A percentile compares a stretch with the other conserved stretches of the same genome.
These are phyloP conservation scores for Monarcha castaneiventris DNA, from an alignment of 2,113 vertebrate species.

Conservation along the genomic window DNA sequence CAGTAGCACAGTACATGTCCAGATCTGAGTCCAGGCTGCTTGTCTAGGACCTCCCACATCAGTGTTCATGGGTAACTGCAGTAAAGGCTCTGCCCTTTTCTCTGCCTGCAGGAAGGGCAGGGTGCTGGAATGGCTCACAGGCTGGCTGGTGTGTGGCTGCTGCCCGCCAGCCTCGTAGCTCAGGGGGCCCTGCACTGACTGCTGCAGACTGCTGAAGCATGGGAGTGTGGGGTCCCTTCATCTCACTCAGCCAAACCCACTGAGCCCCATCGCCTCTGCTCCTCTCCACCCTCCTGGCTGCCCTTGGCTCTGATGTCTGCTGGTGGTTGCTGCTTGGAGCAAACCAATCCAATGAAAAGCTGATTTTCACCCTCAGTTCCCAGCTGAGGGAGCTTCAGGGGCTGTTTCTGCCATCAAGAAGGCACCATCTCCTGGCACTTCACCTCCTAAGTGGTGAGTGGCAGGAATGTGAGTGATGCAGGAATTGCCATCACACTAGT, in stretches of 20 bases:
- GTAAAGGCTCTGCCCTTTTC: neutral
- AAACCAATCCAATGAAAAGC: neutral
- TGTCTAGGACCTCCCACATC: rapidly evolving
- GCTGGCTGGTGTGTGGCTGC: rapidly evolving
- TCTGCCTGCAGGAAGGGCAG: rapidly evolving
- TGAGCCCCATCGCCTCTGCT: rapidly evolving
- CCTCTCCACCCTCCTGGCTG: neutral
- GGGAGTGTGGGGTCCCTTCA: neutral
- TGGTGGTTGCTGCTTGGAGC: neutral
- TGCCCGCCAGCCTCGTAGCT: rapidly evolving
- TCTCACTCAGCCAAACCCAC: neutral
- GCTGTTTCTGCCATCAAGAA: neutral
- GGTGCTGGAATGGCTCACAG: neutral
- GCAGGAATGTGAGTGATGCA: neutral
- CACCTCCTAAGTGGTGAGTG: neutral
- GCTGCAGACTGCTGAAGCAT: rapidly evolving
- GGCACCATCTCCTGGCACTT: neutral
- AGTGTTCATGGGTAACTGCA: neutral
- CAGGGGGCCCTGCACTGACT: rapidly evolving
- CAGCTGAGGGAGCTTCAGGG: neutral
- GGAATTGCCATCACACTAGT: neutral
- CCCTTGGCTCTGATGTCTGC: neutral
- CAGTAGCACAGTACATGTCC: neutral
- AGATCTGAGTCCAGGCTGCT: neutral
- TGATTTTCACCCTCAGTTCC: neutral